A percentile compares a stretch with the other conserved stretches of the same genome.
Evolutionary conservation across 64 coral and sea anemone genomes (phyloP).

Genomic region (Stylophora pistillata): DNA sequence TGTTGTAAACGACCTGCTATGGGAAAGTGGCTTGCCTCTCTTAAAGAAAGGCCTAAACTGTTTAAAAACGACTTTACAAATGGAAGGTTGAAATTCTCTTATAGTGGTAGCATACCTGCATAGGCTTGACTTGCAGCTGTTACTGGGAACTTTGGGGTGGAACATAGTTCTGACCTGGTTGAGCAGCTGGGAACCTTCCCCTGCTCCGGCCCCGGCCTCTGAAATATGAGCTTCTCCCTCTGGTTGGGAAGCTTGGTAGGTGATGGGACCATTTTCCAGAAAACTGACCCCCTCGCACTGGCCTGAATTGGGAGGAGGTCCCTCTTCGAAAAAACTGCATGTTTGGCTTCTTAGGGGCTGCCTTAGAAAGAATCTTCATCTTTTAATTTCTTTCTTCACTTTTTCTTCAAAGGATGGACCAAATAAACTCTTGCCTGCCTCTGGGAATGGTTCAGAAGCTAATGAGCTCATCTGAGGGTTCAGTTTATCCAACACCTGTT

Average conservation of each 20-base stretch:
- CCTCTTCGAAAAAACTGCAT: conserved; percentile 46
- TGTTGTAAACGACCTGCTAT: conserved; percentile 14
- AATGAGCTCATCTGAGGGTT: conserved; percentile 13
- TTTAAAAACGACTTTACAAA: no score
- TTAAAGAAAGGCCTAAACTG: conserved; percentile 15
- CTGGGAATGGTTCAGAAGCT: conserved; percentile 25
- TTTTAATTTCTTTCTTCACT: conserved; percentile 29
- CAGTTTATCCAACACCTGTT: conserved; percentile 21
- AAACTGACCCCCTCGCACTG: conserved; percentile 13
- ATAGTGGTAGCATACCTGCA: conserved; percentile 10
- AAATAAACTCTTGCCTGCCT: conserved; percentile 16
- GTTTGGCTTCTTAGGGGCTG: background rate
- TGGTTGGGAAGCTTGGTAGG: background rate
- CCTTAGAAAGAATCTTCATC: conserved; percentile 18
- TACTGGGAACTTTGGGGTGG: conserved; percentile 21
- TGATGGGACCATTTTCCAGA: conserved; percentile 6
- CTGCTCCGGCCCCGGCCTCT: conserved; percentile 25
- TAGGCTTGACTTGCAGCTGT: background rate
- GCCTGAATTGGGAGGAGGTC: conserved; percentile 36
- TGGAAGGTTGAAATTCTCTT: conserved; percentile 33
- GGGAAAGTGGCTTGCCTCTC: background rate
- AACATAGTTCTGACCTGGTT: conserved; percentile 20
- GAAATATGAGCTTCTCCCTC: conserved; percentile 17
- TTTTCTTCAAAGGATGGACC: conserved; percentile 20
- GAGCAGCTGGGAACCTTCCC: conserved; percentile 17